Percentiles rank a stretch among this genome's conserved stretches.
Conservation (phyloP, 2,113 vertebrate genomes). For the Bos indicus region DNA sequence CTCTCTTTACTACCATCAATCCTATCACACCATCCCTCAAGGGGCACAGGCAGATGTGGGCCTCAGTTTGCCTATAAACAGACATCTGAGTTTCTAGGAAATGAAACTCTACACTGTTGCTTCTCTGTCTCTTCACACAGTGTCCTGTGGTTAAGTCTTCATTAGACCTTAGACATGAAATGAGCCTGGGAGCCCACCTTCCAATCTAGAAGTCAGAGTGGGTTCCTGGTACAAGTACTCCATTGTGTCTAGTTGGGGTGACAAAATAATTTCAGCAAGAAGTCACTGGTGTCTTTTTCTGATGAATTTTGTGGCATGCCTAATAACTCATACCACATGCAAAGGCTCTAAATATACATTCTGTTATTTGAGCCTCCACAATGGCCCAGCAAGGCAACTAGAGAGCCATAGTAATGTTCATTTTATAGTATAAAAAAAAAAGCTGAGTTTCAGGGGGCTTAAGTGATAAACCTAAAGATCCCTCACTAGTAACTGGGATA, state of each 20-base stretch:
- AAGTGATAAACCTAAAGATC: neutral
- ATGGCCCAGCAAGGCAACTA: neutral
- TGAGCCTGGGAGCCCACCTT: neutral
- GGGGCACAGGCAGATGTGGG: neutral
- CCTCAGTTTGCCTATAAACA: constrained; percentile 41
- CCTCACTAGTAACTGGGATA: neutral
- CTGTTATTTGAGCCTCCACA: neutral
- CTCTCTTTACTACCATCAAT: neutral
- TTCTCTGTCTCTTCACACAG: neutral
- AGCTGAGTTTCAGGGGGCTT: neutral
- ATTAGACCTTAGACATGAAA: neutral
- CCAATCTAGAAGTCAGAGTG: neutral
- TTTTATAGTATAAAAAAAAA: neutral
- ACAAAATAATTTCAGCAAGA: constrained; percentile 20
- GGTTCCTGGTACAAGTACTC: neutral
- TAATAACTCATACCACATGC: neutral
- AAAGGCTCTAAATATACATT: neutral
- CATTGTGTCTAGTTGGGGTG: neutral
- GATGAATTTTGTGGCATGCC: neutral
- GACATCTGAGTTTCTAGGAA: constrained; percentile 57
- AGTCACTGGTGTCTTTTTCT: neutral
- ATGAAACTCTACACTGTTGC: constrained; percentile 48
- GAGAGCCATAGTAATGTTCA: neutral
- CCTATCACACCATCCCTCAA: neutral
- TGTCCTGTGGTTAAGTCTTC: neutral